Conservation (phyloP, 2,797 vertebrate species). For the Psittacula echo region DNA sequence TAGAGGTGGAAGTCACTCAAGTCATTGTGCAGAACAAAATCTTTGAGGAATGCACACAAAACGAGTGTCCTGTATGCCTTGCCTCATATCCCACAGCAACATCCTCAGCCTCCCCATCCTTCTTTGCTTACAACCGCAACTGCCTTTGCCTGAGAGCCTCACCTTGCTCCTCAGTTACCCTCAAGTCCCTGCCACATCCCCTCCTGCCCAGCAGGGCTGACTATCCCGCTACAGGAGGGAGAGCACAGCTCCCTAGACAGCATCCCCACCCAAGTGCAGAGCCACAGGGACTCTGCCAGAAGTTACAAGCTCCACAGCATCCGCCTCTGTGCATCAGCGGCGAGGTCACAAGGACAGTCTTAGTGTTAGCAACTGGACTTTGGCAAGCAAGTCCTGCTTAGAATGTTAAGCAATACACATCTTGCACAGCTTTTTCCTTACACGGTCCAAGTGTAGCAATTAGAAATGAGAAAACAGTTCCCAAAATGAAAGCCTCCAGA, state of each 20-base stretch:
- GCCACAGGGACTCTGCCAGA: neutral
- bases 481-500: neutral
- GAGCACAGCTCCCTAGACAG: neutral
- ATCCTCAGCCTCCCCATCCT: neutral
- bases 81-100: neutral
- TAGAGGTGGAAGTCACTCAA: neutral
- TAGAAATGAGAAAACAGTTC: neutral
- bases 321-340: neutral
- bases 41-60: neutral
- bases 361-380: neutral
- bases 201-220: neutral
- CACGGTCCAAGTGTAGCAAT: neutral
- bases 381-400: neutral
- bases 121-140: neutral
- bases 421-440: neutral
- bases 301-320: neutral
- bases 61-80: neutral
- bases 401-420: neutral
- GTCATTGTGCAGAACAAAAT: neutral
- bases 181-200: rapidly evolving
- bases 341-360: neutral
- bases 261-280: neutral
- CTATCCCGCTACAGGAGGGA: rapidly evolving
- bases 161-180: neutral
- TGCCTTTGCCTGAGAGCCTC: rapidly evolving